Base-by-base conservation (phyloP, 2,113 vertebrate species). In the Trachemys scripta region DNA sequence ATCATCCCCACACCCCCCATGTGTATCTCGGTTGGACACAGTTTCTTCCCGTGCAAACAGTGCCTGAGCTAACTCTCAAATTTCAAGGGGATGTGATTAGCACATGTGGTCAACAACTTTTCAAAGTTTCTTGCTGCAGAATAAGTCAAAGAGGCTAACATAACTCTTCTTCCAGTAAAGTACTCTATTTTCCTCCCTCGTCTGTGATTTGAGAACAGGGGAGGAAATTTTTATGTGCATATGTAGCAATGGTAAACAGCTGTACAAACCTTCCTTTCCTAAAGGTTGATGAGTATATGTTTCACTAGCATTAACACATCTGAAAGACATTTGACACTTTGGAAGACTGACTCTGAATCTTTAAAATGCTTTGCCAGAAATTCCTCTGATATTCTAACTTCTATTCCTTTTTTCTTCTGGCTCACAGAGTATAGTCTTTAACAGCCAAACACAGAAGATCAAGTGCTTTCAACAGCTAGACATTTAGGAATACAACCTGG, bases 281-380 rank as follows among this genome's bases (percentile, higher is more conserved):
- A 90, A 85, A 96, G 87, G 85, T 72, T 94, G 88, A 80, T 97
- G 94, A 96, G 76, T 95, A 82, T 93, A 92, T 94, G 94, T 97
- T 97, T 96, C 96, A 96, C 96, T 97, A 96, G 81, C 96, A 97
- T 31, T 29, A 92, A 88, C 88, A 97, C 97, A 97, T 97, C 96
- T 97, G 96, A 97, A 97, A 97, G 94, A 97, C 95, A 97, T 97
- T 97, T 93, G 92, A 97, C 92, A 94, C 84, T 88, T 93, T 82
- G 89, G 85, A 97, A 96, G 93, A 96, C 91, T 89, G 93, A 85
- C 96, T 84, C 88, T 76, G 80, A 92, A 76, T 94, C 93, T 94
- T 96, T 92, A 94, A 93, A 96, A 96, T 87, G 54, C 79, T 80
- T 69, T 89, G 85, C 54, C 95, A 6, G 35, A 92, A 97, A 91